Conservation (phyloP, 2,888 invertebrate species). For the Mantis religiosa region DNA sequence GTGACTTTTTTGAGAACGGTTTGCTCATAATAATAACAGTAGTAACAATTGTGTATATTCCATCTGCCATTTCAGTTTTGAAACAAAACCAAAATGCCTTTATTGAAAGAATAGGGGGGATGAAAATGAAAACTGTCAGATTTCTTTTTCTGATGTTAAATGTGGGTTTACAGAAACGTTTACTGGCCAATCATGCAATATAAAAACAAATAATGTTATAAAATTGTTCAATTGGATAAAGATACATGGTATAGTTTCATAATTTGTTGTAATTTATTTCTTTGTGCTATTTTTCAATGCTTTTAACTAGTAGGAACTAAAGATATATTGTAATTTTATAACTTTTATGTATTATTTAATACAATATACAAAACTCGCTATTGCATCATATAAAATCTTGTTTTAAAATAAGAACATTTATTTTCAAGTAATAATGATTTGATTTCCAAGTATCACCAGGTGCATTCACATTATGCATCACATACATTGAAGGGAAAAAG, state of each 20-base stretch:
- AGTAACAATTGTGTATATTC: slow-evolving; percentile 6
- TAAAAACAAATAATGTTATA: not conserved
- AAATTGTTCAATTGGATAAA: not conserved
- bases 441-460: not conserved
- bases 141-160: not conserved
- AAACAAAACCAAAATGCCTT: slow-evolving; percentile 30
- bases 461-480: not conserved
- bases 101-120: slow-evolving; percentile 21
- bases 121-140: slow-evolving; percentile 3
- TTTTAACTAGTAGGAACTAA: not conserved
- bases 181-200: not conserved
- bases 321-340: not conserved
- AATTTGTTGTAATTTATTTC: not conserved
- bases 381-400: not conserved
- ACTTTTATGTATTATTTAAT: not conserved
- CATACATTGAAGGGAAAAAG: not conserved
- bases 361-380: not conserved
- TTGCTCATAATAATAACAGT: slow-evolving; percentile 16
- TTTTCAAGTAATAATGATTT: not conserved
- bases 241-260: not conserved
- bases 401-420: not conserved
- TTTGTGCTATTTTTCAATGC: not conserved
- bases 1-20: slow-evolving; percentile 1
- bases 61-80: slow-evolving; percentile 21
- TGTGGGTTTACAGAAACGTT: not conserved